These are phyloP conservation scores for Erebia epiphron DNA, from an alignment of 2,888 invertebrate genomes.

Conservation along the genomic window DNA sequence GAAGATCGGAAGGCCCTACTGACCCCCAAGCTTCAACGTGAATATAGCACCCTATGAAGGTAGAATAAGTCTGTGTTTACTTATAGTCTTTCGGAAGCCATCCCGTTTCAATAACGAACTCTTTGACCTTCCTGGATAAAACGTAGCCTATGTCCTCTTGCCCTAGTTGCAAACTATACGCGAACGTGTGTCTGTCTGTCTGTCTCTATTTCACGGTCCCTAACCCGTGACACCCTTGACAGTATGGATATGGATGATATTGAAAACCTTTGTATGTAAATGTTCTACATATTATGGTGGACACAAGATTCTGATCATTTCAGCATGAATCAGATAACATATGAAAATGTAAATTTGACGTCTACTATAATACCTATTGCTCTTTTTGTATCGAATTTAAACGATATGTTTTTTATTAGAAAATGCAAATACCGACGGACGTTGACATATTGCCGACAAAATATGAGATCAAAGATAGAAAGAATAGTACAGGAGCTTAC, in stretches of 20 bases:
- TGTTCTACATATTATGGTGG: neutral
- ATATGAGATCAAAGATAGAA: conserved; percentile 18
- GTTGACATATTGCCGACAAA: conserved; percentile 22
- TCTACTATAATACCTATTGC: neutral
- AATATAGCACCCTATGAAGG: too few species aligned
- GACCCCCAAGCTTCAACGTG: too few species aligned
- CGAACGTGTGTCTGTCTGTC: too few species aligned
- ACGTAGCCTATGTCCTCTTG: too few species aligned
- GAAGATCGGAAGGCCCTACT: too few species aligned
- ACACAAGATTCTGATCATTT: conserved; percentile 9
- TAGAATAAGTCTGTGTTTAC: too few species aligned
- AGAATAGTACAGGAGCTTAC: conserved; percentile 8
- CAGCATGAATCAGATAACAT: conserved; percentile 17
- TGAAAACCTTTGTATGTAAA: conserved; percentile 15
- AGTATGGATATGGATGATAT: neutral
- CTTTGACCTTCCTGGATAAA: too few species aligned
- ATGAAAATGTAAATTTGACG: conserved; percentile 18
- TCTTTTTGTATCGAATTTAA: conserved; percentile 16
- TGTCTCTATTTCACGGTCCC: too few species aligned
- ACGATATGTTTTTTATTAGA: conserved; percentile 16
- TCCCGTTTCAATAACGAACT: too few species aligned
- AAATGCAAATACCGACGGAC: conserved; percentile 16
- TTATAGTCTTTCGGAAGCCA: too few species aligned
- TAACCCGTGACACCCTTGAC: too few species aligned
- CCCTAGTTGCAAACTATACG: too few species aligned